Evolutionary conservation across 2,113 vertebrate genomes (phyloP).

Genomic region (Seriola rivoliana): DNA sequence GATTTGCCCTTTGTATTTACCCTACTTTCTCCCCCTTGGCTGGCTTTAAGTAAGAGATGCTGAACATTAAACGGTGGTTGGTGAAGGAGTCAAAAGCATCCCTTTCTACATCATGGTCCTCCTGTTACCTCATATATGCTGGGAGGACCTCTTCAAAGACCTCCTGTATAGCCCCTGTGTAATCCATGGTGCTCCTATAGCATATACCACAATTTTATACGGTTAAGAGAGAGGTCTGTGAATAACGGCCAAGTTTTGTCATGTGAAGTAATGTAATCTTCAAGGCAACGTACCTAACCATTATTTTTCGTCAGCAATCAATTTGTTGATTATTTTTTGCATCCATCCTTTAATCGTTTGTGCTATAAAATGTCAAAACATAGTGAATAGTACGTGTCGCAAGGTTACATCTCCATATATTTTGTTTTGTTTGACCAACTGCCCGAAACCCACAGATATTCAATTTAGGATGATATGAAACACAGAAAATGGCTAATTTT

Average conservation of each 20-base stretch:
- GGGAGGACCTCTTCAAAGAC: conserved; percentile 25
- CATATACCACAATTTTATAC: neutral
- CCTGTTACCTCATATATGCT: neutral
- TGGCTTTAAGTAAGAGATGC: conserved; percentile 45
- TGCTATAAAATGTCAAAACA: too few species aligned
- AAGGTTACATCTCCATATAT: neutral
- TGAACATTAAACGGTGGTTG: conserved; percentile 9
- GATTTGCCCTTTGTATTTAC: conserved; percentile 74
- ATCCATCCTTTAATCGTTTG: too few species aligned
- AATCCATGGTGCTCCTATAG: conserved; percentile 21
- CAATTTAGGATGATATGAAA: neutral
- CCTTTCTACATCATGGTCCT: conserved; percentile 2
- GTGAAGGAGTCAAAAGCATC: conserved; percentile 8
- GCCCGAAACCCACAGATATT: neutral
- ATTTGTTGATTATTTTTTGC: conserved; percentile 7
- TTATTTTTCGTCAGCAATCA: neutral
- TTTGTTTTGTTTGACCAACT: neutral
- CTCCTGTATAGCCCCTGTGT: conserved; percentile 13
- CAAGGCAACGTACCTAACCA: neutral
- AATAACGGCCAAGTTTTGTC: neutral
- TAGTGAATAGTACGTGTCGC: neutral
- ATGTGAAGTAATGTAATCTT: conserved; percentile 11
- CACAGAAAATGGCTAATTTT: neutral
- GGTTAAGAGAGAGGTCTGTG: conserved; percentile 12
- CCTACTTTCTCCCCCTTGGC: conserved; percentile 66